Base-by-base conservation (phyloP, 2,888 invertebrate species). In the Hirtodrosophila histrioides region DNA sequence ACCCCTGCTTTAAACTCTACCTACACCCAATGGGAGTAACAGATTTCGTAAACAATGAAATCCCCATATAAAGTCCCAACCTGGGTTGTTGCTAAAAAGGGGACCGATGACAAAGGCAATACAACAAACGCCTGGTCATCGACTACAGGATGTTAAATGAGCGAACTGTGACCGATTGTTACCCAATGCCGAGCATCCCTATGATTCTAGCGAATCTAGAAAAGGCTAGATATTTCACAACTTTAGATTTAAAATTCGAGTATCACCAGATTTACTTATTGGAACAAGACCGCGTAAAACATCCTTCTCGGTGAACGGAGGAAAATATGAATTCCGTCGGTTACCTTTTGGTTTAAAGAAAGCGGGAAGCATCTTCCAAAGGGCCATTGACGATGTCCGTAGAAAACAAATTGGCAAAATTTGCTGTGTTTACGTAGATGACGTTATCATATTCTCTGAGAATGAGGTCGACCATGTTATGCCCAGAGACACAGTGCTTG, bases 311-410 rank as follows among this genome's bases (percentile, higher is more conserved):
- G 33, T 51, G n/a, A 33, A 12, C 36, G 46, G 63, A n/a, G n/a
- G n/a, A n/a, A n/a, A n/a, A n/a, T n/a, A n/a, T n/a, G n/a, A n/a
- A n/a, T n/a, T n/a, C n/a, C n/a, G n/a, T n/a, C n/a, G n/a, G n/a
- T n/a, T n/a, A n/a, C n/a, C n/a, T n/a, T n/a, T n/a, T 6, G 91
- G 89, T 1, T 79, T 92, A 6, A 90, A 89, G 78, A 91, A 91
- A 58, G 91, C 91, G 0, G 91, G 92, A 0, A 86, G 88, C 1
- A 90, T 91, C 0, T 91, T 92, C 51, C 60, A 69, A 49, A 50
- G 66, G 7, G 50, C 60, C 6, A 56, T 69, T 9, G 73, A 78
- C 45, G 75, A 78, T 39, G 3, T 39, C 9, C 17, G 3, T 2
- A 31, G 31, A 31, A 7, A 31, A 31, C 31, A 31, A 5, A 31